These are phyloP conservation scores for Orestias chungarensis DNA, from an alignment of 2,797 vertebrate genomes.

Conservation along the genomic window DNA sequence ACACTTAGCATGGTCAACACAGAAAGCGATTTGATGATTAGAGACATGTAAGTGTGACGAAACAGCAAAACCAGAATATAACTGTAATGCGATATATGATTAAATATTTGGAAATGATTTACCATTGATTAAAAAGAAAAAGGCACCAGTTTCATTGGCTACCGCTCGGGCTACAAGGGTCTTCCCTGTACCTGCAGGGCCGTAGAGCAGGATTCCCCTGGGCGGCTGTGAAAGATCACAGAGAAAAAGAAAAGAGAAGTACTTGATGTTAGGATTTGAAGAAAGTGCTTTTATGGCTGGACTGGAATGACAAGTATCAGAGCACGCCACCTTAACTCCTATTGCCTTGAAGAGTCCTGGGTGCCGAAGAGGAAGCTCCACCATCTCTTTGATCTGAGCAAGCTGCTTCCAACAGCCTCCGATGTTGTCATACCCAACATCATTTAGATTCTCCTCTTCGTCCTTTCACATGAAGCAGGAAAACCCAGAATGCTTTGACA, in stretches of 20 bases:
- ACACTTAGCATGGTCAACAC: neutral
- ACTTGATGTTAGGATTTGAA: neutral
- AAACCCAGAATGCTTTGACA: too few relatives aligned
- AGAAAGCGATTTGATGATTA: neutral
- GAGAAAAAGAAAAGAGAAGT: slow-evolving; percentile 1
- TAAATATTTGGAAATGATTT: neutral
- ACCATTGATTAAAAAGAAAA: slow-evolving; percentile 83
- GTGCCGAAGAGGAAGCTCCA: slow-evolving; percentile 94
- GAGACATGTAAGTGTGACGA: neutral
- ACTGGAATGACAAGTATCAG: neutral
- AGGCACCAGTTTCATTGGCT: slow-evolving; percentile 82
- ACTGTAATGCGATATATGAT: neutral
- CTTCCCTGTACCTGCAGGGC: slow-evolving; percentile 82
- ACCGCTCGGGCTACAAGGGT: slow-evolving; percentile 82
- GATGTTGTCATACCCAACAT: slow-evolving; percentile 95
- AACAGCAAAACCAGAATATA: neutral
- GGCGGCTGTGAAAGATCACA: slow-evolving; percentile 68
- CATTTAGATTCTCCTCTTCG: slow-evolving; percentile 94
- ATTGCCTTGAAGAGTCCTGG: slow-evolving; percentile 96
- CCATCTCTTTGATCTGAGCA: slow-evolving; percentile 97
- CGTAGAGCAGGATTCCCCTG: slow-evolving; percentile 81
- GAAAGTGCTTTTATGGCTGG: neutral
- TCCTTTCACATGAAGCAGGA: slow-evolving; percentile 77
- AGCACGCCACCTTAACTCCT: slow-evolving; percentile 87
- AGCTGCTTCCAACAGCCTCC: slow-evolving; percentile 94